These are phyloP conservation scores for Irena cyanogastra DNA, from an alignment of 2,113 vertebrate genomes.

Conservation along the genomic window DNA sequence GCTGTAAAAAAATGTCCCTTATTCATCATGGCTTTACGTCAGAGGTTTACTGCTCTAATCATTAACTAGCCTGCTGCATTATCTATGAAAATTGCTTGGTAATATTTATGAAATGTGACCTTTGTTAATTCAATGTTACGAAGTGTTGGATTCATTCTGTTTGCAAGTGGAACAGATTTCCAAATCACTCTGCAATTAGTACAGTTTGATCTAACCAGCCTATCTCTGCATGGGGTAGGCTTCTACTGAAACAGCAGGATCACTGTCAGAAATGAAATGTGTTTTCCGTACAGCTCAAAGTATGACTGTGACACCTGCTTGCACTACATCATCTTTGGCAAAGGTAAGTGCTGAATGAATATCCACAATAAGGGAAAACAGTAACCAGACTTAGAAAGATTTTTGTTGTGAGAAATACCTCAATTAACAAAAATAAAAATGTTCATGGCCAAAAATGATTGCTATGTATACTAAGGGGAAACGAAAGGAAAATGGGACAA, in stretches of 20 bases:
- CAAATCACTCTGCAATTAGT: slow-evolving; percentile 59
- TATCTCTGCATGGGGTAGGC: slow-evolving; percentile 55
- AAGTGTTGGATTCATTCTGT: slow-evolving; percentile 40
- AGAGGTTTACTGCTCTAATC: slow-evolving; percentile 42
- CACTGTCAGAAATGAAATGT: slow-evolving; percentile 33
- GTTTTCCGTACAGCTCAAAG: slow-evolving; percentile 26
- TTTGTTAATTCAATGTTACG: slow-evolving; percentile 55
- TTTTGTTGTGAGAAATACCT: neutral
- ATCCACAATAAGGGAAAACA: neutral
- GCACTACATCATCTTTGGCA: slow-evolving; percentile 52
- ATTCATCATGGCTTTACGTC: slow-evolving; percentile 24
- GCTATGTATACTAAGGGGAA: neutral
- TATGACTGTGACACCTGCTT: slow-evolving; percentile 47
- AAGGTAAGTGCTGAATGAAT: slow-evolving; percentile 26
- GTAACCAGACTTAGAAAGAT: neutral
- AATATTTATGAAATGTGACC: slow-evolving; percentile 66
- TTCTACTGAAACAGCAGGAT: slow-evolving; percentile 43
- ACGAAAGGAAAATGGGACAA: neutral
- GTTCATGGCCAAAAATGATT: neutral
- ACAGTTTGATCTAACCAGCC: slow-evolving; percentile 61
- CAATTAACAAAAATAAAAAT: neutral
- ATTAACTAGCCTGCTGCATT: slow-evolving; percentile 50
- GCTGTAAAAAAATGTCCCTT: slow-evolving; percentile 21
- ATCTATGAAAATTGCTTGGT: slow-evolving; percentile 55
- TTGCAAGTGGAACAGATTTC: slow-evolving; percentile 62